Percentiles rank a stretch among this genome's conserved stretches.
phyloP scores from a whole-genome alignment of 2,888 invertebrate species.

The Ryuthela nishihirai region DNA sequence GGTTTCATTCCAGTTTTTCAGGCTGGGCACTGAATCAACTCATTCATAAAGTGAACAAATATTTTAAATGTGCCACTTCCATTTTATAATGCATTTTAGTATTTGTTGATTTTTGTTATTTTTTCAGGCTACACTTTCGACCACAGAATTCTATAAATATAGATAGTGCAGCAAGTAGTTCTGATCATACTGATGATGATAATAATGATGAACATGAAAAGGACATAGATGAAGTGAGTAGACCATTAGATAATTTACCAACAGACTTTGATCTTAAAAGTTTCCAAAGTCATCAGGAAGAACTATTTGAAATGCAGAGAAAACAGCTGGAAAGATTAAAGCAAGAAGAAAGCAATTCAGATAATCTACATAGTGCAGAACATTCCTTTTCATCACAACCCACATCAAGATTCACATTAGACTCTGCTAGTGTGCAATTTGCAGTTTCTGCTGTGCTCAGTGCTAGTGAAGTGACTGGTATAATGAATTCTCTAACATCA shows the following conservation, averaged over 20 bases:
- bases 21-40: too few relatives aligned
- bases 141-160: too few relatives aligned
- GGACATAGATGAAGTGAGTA: neutral
- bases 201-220: too few relatives aligned
- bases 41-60: too few relatives aligned
- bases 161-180: too few relatives aligned
- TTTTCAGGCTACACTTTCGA: too few relatives aligned
- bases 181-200: too few relatives aligned
- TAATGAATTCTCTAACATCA: neutral
- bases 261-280: conserved; percentile 51
- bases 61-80: too few relatives aligned
- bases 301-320: conserved; percentile 51
- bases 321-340: conserved; percentile 50
- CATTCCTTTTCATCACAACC: conserved; percentile 48
- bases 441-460: conserved; percentile 48
- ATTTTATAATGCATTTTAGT: too few relatives aligned
- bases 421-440: conserved; percentile 51
- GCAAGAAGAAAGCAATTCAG: conserved; percentile 38
- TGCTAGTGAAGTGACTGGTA: neutral
- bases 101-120: too few relatives aligned
- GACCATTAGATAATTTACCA: conserved; percentile 1
- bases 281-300: conserved; percentile 50
- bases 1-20: too few relatives aligned
- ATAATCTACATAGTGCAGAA: conserved; percentile 43
- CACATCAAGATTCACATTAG: conserved; percentile 49